phyloP scores from a whole-genome alignment of 2,888 invertebrate species.

The Drosophila diplacantha region DNA sequence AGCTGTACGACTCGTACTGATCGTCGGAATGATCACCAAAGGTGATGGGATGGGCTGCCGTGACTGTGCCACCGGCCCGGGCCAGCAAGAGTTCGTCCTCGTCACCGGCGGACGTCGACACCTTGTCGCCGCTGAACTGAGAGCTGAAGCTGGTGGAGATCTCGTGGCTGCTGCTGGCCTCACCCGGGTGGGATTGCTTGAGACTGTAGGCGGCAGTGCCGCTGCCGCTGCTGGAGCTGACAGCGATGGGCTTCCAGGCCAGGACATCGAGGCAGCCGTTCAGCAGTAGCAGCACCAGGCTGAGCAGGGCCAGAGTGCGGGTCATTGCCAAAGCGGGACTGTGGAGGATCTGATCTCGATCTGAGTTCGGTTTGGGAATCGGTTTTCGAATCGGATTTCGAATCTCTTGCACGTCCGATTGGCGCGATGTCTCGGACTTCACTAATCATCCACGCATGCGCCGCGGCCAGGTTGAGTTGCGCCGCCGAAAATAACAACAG shows the following conservation, averaged over 20 bases:
- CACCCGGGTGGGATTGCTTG: conserved; percentile 76
- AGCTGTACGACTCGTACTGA: conserved; percentile 63
- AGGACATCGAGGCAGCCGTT: background rate
- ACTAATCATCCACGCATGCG: conserved; percentile 69
- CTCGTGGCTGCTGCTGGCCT: conserved; percentile 62
- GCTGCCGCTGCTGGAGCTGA: conserved; percentile 20
- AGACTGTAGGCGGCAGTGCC: conserved; percentile 65
- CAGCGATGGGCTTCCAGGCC: conserved; percentile 61
- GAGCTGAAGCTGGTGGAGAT: conserved; percentile 53
- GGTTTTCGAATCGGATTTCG: background rate
- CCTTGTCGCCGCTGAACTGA: conserved; percentile 29
- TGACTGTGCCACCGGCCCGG: conserved; percentile 28
- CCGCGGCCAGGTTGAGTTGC: conserved; percentile 46
- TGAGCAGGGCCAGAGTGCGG: conserved; percentile 6
- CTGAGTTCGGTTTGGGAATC: background rate
- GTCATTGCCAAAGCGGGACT: background rate
- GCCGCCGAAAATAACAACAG: conserved; percentile 32
- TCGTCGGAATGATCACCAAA: conserved; percentile 50
- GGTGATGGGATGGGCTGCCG: conserved; percentile 34
- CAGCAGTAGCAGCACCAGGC: conserved; percentile 21
- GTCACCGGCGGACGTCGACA: conserved; percentile 11
- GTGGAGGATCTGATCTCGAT: background rate
- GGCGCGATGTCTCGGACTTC: conserved; percentile 67
- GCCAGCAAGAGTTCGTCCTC: conserved; percentile 44
- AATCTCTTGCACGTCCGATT: conserved; percentile 52